Evolutionary conservation across 2,888 invertebrate genomes (phyloP).

Genomic region (Pinctada fucata): DNA sequence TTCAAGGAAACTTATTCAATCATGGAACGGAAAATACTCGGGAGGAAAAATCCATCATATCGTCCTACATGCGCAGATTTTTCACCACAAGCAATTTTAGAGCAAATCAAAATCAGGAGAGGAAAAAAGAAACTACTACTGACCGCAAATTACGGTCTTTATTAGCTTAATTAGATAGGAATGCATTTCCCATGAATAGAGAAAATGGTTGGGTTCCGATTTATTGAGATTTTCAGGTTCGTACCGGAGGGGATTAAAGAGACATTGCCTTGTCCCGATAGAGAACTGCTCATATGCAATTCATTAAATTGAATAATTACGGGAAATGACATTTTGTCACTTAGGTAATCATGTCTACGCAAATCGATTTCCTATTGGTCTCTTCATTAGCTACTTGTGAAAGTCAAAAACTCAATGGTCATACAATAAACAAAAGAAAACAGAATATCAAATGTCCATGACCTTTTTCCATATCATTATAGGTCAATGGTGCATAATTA

Average conservation of each 20-base stretch:
- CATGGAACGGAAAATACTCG: too few species aligned
- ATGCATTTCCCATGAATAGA: background rate
- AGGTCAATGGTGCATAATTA: too few species aligned
- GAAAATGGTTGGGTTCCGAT: background rate
- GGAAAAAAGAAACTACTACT: too few species aligned
- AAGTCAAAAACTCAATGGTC: too few species aligned
- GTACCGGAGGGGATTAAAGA: background rate
- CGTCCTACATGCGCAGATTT: background rate
- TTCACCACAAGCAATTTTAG: background rate
- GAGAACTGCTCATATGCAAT: background rate
- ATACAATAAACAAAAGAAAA: too few species aligned
- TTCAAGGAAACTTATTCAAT: too few species aligned
- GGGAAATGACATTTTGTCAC: constrained; percentile 2
- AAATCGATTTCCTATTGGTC: too few species aligned
- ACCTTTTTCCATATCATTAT: too few species aligned
- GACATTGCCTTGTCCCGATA: background rate
- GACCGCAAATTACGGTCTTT: background rate
- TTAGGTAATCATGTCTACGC: background rate
- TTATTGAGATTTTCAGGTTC: background rate
- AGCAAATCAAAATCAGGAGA: background rate
- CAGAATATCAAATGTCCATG: too few species aligned
- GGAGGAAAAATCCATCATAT: too few species aligned
- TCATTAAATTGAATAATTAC: background rate
- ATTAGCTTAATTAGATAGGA: constrained; percentile 1
- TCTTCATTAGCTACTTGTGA: too few species aligned